Conservation (phyloP, 2,113 vertebrate genomes). For the Sprattus sprattus region DNA sequence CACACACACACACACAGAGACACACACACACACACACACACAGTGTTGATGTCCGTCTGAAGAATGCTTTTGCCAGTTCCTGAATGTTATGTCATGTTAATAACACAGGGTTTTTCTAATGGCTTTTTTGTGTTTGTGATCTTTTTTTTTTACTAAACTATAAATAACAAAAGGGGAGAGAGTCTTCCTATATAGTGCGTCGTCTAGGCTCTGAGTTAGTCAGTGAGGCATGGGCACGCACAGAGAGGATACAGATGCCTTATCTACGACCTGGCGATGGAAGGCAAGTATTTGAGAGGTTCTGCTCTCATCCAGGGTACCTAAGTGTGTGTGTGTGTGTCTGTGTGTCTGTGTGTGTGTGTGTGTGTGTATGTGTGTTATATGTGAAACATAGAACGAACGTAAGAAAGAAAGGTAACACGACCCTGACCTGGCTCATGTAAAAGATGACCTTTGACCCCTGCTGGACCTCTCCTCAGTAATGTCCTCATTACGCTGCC, state of each 20-base stretch:
- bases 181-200: no score
- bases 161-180: no score
- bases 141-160: no score
- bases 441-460: background rate
- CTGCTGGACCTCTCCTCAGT: background rate
- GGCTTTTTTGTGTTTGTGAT: no score
- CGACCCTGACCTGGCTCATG: background rate
- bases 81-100: no score
- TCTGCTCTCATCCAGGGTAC: background rate
- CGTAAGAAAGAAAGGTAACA: slow-evolving; percentile 2
- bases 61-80: no score
- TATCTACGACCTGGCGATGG: no score
- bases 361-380: background rate
- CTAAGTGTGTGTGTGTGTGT: background rate
- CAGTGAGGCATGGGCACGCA: no score
- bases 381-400: background rate
- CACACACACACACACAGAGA: background rate
- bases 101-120: no score
- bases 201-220: no score
- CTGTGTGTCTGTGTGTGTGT: background rate
- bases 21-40: background rate
- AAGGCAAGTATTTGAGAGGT: no score
- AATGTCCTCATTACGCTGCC: background rate
- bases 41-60: background rate
- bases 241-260: no score